A percentile compares a stretch with the other conserved stretches of the same genome.
Conservation (phyloP, 2,113 vertebrate species). For the Argyrosomus japonicus region DNA sequence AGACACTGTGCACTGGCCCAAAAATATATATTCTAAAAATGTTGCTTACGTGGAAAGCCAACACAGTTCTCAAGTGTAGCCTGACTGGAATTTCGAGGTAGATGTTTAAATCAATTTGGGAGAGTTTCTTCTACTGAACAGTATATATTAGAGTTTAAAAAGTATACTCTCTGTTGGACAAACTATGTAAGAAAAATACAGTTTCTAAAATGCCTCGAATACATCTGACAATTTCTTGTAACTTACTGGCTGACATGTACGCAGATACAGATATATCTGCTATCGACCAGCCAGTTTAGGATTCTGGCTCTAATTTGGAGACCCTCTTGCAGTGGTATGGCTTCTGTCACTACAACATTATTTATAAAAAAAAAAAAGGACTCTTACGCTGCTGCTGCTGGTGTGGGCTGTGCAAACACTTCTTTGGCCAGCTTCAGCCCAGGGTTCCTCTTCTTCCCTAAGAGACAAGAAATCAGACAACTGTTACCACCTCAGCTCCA, state of each 20-base stretch:
- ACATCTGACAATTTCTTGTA: neutral
- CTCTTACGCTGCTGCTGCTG: constrained; percentile 92
- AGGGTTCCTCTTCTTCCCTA: constrained; percentile 90
- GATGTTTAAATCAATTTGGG: neutral
- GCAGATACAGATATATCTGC: too few relatives aligned
- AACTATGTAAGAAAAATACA: too few relatives aligned
- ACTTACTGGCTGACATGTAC: neutral
- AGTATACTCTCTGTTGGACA: too few relatives aligned
- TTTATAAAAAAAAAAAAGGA: neutral
- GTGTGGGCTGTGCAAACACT: constrained; percentile 90
- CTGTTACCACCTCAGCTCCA: neutral
- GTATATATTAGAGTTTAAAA: neutral
- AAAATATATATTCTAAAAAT: neutral
- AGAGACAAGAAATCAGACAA: constrained; percentile 20
- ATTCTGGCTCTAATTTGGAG: neutral
- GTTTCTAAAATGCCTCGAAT: too few relatives aligned
- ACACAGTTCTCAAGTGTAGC: neutral
- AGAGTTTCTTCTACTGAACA: too few relatives aligned
- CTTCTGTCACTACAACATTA: neutral
- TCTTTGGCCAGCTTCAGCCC: constrained; percentile 94
- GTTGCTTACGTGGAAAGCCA: neutral
- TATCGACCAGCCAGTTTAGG: neutral
- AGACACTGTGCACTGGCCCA: neutral
- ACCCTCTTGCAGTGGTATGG: neutral
- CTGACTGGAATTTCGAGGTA: neutral